Evolutionary conservation across 2,888 invertebrate species (phyloP).

Genomic region (Metellina segmentata): DNA sequence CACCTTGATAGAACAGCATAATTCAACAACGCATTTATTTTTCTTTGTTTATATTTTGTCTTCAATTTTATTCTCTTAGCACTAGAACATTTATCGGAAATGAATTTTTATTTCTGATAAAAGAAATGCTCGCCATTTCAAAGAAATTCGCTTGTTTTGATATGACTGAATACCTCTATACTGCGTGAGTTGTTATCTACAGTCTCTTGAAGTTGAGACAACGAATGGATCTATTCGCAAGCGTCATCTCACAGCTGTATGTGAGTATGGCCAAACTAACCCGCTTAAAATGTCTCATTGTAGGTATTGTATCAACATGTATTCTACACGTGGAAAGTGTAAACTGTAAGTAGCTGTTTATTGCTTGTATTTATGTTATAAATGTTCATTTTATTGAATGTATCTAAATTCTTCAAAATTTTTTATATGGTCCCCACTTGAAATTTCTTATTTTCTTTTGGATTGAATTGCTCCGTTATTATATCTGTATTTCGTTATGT

Average conservation of each 20-base stretch:
- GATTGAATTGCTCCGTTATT: too few species aligned
- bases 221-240: not conserved
- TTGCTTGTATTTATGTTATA: not conserved
- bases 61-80: too few species aligned
- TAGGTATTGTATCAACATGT: conserved; percentile 8
- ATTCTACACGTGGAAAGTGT: not conserved
- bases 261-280: not conserved
- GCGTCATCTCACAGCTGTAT: not conserved
- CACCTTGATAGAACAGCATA: too few species aligned
- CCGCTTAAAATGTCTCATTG: not conserved
- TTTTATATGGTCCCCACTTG: too few species aligned
- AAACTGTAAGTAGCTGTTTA: conserved; percentile 21
- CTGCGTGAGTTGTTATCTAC: conserved; percentile 11
- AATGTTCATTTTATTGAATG: too few species aligned
- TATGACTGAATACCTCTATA: conserved; percentile 10
- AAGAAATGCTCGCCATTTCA: not conserved
- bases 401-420: too few species aligned
- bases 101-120: conserved; percentile 5
- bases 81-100: too few species aligned
- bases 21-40: too few species aligned
- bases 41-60: too few species aligned
- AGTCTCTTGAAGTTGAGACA: not conserved
- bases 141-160: not conserved
- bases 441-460: too few species aligned
- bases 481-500: too few species aligned